phyloP scores from a whole-genome alignment of 2,888 invertebrate genomes.

The Chrysodeixis includens region DNA sequence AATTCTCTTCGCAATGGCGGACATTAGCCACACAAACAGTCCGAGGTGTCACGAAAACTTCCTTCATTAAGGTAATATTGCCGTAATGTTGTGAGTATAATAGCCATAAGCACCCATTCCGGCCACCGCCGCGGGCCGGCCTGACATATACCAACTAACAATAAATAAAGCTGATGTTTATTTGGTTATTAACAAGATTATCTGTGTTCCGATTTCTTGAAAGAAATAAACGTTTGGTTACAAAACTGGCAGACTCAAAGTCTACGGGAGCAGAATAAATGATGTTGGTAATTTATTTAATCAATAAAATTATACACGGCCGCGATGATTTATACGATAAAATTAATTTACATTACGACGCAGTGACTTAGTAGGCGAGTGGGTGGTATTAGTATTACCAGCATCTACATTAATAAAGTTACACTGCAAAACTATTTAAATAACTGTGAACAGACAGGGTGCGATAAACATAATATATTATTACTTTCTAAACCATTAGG shows the following conservation, averaged over 20 bases:
- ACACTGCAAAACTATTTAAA: conserved; percentile 9
- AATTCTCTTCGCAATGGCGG: conserved; percentile 12
- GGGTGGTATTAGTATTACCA: conserved; percentile 8
- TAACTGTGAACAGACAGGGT: conserved; percentile 10
- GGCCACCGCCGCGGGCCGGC: conserved; percentile 19
- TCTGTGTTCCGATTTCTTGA: background rate
- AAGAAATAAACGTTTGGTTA: background rate
- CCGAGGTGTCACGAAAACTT: conserved; percentile 13
- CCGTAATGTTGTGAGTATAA: background rate
- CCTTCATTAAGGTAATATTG: conserved; percentile 9
- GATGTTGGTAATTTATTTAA: background rate
- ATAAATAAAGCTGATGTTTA: background rate
- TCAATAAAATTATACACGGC: conserved; percentile 1
- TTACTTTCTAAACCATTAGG: conserved; percentile 35
- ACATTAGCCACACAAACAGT: conserved; percentile 9
- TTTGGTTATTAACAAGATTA: background rate
- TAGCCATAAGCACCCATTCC: conserved; percentile 10
- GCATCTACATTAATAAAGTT: conserved; percentile 6
- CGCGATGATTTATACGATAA: background rate
- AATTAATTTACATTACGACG: background rate
- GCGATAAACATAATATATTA: conserved; percentile 37
- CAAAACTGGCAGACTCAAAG: background rate
- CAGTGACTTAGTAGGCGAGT: background rate
- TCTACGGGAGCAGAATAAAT: background rate
- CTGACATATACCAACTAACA: background rate